Evolutionary conservation across 2,888 invertebrate genomes (phyloP), one percentile per base, ranked within the genome.

Genomic region (Napeogenes sylphis): DNA sequence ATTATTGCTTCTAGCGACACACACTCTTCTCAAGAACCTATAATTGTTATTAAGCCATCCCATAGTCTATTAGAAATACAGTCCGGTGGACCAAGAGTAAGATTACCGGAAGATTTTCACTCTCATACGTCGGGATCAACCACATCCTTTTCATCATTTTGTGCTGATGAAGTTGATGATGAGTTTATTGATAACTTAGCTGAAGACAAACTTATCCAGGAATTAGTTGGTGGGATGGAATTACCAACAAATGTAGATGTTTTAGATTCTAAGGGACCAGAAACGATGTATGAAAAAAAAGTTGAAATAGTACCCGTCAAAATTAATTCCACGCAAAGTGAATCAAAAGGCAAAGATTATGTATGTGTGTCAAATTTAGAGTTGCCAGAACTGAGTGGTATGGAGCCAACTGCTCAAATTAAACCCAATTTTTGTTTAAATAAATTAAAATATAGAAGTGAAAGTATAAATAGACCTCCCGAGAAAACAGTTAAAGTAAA

Each of bases 11-110:
- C 92, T 2, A 91, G 91, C 72, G 82, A 88, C 60, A 79, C 79
- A 67, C 78, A 86, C 32, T 79, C 80, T 21, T 84, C 80, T 56
- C 79, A 89, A 63, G 93, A 94, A 71, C 91, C 92, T 0, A 92
- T 92, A 75, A 91, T 94, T 63, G 87, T 93, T 45, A 93, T 94
- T 30, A 92, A 92, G 71, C 91, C 94, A 6, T 91, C 91, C 1
- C 85, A 90, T 53, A 86, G 80, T 69, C 81, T 83, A 68, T 65
- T 73, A n/a, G 81, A 81, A 70, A 78, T 86, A 62, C 75, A 81
- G 4, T 75, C 79, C 63, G 85, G 87, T 71, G 83, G 87, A 59
- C 91, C 93, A 6, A 85, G 92, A 75, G 91, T 93, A 2, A 83
- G 86, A 62, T 80, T 90, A 55, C 90, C 90, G 42, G 89, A 87